Evolutionary conservation across 2,888 invertebrate genomes (phyloP).

Genomic region (Eristalis tenax): DNA sequence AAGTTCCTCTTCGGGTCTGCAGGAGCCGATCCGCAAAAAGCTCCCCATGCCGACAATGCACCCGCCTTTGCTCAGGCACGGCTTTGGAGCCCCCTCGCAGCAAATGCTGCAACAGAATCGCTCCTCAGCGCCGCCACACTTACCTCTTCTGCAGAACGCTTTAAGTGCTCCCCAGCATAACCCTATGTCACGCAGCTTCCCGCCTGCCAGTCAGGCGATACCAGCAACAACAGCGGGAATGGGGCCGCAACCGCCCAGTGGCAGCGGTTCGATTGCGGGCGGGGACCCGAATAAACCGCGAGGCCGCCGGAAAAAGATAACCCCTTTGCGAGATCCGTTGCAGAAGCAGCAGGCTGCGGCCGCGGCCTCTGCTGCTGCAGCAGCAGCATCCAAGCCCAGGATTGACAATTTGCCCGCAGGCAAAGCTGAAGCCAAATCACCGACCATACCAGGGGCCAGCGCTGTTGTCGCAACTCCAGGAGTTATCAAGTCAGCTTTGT

Average conservation of each 20-base stretch:
- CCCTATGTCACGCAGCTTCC: constrained; percentile 74
- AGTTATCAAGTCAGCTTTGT: constrained; percentile 73
- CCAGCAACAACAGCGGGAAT: constrained; percentile 56
- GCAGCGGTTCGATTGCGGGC: constrained; percentile 55
- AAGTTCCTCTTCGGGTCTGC: constrained; percentile 79
- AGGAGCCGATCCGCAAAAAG: constrained; percentile 80
- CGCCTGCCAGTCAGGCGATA: constrained; percentile 61
- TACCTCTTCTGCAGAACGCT: constrained; percentile 77
- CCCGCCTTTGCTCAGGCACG: constrained; percentile 79
- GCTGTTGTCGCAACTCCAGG: constrained; percentile 44
- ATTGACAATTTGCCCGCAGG: background rate
- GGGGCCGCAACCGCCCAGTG: constrained; percentile 18
- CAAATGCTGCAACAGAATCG: constrained; percentile 76
- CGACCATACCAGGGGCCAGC: background rate
- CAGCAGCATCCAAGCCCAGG: constrained; percentile 56
- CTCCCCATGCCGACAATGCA: constrained; percentile 80
- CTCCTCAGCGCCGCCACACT: constrained; percentile 73
- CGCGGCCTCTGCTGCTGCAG: constrained; percentile 82
- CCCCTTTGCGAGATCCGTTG: constrained; percentile 80
- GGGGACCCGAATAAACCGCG: constrained; percentile 76
- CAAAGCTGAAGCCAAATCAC: constrained; percentile 31
- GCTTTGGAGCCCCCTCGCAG: constrained; percentile 75
- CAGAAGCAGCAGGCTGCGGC: constrained; percentile 82
- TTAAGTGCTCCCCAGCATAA: constrained; percentile 79
- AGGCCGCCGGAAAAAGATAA: constrained; percentile 81